Base-by-base conservation (phyloP, 2,113 vertebrate species). In the Aleadryas rufinucha region DNA sequence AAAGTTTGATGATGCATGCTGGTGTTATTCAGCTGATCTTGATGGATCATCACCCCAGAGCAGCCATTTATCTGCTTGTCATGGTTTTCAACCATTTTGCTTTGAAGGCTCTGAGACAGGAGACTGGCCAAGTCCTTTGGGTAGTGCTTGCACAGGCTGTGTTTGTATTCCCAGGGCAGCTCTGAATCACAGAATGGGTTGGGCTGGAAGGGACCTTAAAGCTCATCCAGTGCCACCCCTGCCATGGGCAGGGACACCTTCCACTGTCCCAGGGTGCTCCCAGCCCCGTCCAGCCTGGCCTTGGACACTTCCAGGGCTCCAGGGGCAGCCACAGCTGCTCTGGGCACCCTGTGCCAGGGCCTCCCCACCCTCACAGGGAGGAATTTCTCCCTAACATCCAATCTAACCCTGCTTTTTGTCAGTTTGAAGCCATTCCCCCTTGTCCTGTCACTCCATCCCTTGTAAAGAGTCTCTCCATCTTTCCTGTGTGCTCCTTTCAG, bases 241-340 rank as follows among this genome's bases (percentile, higher is more conserved):
- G 45, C 78, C 61, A 30, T 30, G 61, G 13, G 30, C 41, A 83
- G 39, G 21, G n/a, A 54, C 78, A 60, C 14, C 11, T 76, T 0
- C 53, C 63, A 16, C 54, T 31, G 3, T 13, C 18, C 54, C 63
- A 76, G 63, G 30, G 0, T 22, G 11, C 26, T 60, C 41, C 26
- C 1, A 74, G 1, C 20, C 16, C 53, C 0, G 0, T 53, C 69
- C 61, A 69, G 0, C 63, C n/a, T 54, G 70, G 8, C 12, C 70
- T 69, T 23, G 87, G n/a, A 0, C 70, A 47, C 54, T 68, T 1
- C n/a, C 53, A 54, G 78, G 54, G 47, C 26, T 69, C 42, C 70
- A 57, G 63, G n/a, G 39, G 7, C 61, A 83, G 11, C 53, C n/a
- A 12, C 19, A 89, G n/a, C 53, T 75, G 0, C 68, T 60, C 53